Evolutionary conservation across 2,797 vertebrate genomes (phyloP).

Genomic region (Leptodactylus fallax): DNA sequence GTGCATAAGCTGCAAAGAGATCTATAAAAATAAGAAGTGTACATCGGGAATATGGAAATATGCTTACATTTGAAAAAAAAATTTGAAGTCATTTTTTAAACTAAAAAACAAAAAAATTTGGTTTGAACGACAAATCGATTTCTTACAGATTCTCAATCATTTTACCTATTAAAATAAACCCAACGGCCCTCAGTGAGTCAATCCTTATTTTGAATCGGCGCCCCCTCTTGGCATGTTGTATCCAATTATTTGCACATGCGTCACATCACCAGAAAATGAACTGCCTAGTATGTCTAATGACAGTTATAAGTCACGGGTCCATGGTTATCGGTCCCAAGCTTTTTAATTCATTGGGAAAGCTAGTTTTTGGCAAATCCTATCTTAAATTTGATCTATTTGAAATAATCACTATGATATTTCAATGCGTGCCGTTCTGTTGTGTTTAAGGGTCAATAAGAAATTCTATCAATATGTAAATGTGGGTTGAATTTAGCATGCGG

Average conservation of each 20-base stretch:
- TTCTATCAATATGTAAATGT: constrained; percentile 62
- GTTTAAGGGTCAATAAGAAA: constrained; percentile 51
- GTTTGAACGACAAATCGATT: no score
- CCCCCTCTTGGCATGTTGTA: not conserved
- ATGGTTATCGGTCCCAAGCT: not conserved
- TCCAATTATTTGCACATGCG: not conserved
- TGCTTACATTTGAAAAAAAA: no score
- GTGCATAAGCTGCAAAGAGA: no score
- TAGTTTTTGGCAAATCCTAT: constrained; percentile 17
- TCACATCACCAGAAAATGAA: not conserved
- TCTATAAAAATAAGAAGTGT: no score
- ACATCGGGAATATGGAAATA: no score
- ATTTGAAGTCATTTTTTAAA: no score
- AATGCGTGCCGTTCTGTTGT: constrained; percentile 9
- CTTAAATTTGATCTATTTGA: constrained; percentile 43
- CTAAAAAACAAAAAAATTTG: no score
- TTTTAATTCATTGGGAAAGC: constrained; percentile 33
- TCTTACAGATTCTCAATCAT: no score
- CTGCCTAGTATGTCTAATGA: not conserved
- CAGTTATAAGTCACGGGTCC: not conserved
- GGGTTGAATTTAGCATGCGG: constrained; percentile 34
- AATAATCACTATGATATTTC: constrained; percentile 61
- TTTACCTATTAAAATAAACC: no score
- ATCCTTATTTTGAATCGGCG: not conserved
- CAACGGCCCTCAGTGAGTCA: not conserved